A percentile compares a stretch with the other conserved stretches of the same genome.
Evolutionary conservation across 2,888 invertebrate genomes (phyloP).

Genomic region (Megalurothrips usitatus): DNA sequence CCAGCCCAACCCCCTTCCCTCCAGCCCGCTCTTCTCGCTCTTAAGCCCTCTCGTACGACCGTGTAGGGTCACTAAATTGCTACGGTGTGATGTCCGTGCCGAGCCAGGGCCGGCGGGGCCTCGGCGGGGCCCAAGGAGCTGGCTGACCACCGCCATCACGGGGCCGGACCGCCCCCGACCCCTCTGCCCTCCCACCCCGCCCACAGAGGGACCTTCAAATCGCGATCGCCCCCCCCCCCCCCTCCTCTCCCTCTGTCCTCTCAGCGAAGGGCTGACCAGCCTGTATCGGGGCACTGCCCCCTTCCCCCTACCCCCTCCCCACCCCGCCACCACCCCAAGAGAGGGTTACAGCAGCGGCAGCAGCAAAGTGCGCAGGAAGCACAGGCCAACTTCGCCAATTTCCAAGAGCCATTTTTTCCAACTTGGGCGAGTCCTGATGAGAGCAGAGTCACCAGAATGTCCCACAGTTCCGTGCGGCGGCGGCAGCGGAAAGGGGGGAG

Average conservation of each 20-base stretch:
- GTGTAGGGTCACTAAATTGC: neutral
- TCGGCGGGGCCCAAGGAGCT: neutral
- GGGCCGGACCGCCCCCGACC: too few species aligned
- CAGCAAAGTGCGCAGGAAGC: slow-evolving; percentile 23
- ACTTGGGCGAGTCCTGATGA: slow-evolving; percentile 20
- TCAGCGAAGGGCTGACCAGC: too few species aligned
- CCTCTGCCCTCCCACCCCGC: neutral
- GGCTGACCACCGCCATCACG: too few species aligned
- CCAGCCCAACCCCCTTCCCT: neutral
- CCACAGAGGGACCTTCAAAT: neutral
- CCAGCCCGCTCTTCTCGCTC: neutral
- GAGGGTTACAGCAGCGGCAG: too few species aligned
- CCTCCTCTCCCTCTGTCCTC: neutral
- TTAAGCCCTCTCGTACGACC: neutral
- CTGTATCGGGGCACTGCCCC: too few species aligned
- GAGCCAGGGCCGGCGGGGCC: neutral
- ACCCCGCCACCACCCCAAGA: too few species aligned
- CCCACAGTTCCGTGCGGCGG: slow-evolving; percentile 11
- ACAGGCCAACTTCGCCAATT: slow-evolving; percentile 24
- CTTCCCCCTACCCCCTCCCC: too few species aligned
- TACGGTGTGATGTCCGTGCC: slow-evolving; percentile 13
- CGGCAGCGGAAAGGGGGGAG: neutral
- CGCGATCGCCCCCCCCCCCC: neutral
- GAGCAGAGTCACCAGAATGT: slow-evolving; percentile 26
- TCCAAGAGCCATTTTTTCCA: slow-evolving; percentile 25